Evolutionary conservation across 1,140 invertebrate species (phyloP), one percentile per base, ranked within the genome.

Genomic region (Venustaconcha ellipsiformis): DNA sequence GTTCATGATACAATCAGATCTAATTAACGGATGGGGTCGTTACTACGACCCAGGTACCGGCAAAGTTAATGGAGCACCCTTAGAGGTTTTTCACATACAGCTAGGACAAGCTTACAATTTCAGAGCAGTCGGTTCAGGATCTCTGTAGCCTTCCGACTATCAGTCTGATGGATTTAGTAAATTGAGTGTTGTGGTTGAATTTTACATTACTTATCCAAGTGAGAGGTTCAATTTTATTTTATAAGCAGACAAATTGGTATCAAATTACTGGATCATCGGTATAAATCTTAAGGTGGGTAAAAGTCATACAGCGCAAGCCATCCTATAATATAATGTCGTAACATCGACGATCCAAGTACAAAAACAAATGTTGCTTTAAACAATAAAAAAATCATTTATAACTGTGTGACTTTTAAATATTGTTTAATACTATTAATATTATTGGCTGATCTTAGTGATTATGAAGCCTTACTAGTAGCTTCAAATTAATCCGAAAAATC

Each of bases 151-250:
- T 76, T 78, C 62, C 67, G 66, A 68, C n/a, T 97, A 67, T 95
- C 95, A 0, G 91, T 93, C 93, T 14, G 96, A 97, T 89, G 95
- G 95, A 23, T 92, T 92, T 81, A 93, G 96, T 76, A 87, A 96
- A 70, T 90, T 94, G 84, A 93, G 95, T 2, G 89, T 95, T 69
- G 92, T 93, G 90, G 77, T 67, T 2, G 82, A 85, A 11, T 77
- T 48, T 14, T 48, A 83, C 20, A 66, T 83, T 15, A 72, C 84
- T n/a, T 48, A 78, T 68, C 59, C 83, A 1, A 96, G 96, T 0
- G 96, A 97, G 87, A 90, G 96, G 66, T 96, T 94, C 85, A 96
- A 97, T 84, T 95, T 97, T 83, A 91, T 96, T 1, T 66, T 97
- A 1, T 91, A 94, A 58, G 94, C 95, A 23, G 92, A 94, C 84